These are phyloP conservation scores for Galerucella calmariensis DNA, from an alignment of 2,888 invertebrate species.

Conservation along the genomic window DNA sequence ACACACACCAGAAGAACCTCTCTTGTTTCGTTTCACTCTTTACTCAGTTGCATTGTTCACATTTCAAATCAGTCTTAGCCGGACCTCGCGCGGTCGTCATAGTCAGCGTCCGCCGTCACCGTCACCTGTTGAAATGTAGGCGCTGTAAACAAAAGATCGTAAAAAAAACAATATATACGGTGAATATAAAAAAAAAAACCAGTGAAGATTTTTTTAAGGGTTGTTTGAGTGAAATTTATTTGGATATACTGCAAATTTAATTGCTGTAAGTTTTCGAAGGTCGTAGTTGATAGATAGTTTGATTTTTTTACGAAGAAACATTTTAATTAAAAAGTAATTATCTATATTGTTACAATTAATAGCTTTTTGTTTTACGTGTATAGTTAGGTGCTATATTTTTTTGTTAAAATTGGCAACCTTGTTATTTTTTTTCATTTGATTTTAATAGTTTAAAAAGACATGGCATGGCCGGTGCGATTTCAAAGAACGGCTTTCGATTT, in stretches of 20 bases:
- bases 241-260: no score
- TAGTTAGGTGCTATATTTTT: neutral
- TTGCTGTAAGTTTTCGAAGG: no score
- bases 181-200: no score
- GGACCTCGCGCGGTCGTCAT: conserved; percentile 12
- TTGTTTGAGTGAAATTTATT: no score
- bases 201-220: no score
- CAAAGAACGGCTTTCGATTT: conserved; percentile 40
- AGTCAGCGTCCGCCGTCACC: neutral
- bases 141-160: conserved; percentile 9
- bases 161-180: neutral
- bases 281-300: no score
- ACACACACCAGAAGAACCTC: conserved; percentile 13
- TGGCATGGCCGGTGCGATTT: conserved; percentile 41
- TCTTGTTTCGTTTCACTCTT: conserved; percentile 8
- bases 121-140: conserved; percentile 3
- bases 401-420: neutral
- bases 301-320: no score
- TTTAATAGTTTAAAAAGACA: conserved; percentile 29
- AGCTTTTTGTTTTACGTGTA: neutral
- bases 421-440: conserved; percentile 22
- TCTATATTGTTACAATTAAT: no score
- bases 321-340: no score
- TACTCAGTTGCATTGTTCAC: conserved; percentile 17
- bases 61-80: conserved; percentile 20